A percentile compares a stretch with the other conserved stretches of the same genome.
Conservation (phyloP, 2,888 invertebrate genomes). For the Cephus pygmeus region DNA sequence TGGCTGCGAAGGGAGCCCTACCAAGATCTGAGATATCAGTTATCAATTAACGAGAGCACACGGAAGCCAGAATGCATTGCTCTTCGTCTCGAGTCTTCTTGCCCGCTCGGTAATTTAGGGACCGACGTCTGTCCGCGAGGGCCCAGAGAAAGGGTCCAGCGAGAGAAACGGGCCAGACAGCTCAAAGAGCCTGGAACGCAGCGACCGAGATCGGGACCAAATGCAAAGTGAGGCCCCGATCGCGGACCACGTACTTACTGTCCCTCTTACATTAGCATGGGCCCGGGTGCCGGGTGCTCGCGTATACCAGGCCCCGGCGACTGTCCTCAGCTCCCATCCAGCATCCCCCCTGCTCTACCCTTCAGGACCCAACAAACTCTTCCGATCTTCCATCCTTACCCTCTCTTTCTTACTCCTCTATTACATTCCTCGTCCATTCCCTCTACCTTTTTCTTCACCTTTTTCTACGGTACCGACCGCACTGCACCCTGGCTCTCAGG, state of each 20-base stretch:
- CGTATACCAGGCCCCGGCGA: not conserved
- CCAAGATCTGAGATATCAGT: conserved; percentile 56
- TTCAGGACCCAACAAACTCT: conserved; percentile 29
- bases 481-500: not conserved
- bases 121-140: conserved; percentile 50
- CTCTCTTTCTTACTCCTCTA: conserved; percentile 13
- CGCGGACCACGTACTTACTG: not conserved
- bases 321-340: conserved; percentile 7
- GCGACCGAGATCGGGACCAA: conserved; percentile 35
- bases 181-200: conserved; percentile 48
- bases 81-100: conserved; percentile 40
- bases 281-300: not conserved
- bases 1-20: conserved; percentile 13
- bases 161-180: conserved; percentile 38
- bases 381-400: conserved; percentile 10
- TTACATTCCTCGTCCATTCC: conserved; percentile 15
- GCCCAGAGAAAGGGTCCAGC: not conserved
- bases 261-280: not conserved
- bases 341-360: conserved; percentile 25
- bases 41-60: conserved; percentile 60
- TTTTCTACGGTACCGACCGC: conserved; percentile 16
- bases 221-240: conserved; percentile 54
- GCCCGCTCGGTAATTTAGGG: conserved; percentile 56
- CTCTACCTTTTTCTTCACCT: conserved; percentile 18
- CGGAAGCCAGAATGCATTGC: conserved; percentile 50